Evolutionary conservation across 2,797 vertebrate species (phyloP).

Genomic region (Clangula hyemalis): DNA sequence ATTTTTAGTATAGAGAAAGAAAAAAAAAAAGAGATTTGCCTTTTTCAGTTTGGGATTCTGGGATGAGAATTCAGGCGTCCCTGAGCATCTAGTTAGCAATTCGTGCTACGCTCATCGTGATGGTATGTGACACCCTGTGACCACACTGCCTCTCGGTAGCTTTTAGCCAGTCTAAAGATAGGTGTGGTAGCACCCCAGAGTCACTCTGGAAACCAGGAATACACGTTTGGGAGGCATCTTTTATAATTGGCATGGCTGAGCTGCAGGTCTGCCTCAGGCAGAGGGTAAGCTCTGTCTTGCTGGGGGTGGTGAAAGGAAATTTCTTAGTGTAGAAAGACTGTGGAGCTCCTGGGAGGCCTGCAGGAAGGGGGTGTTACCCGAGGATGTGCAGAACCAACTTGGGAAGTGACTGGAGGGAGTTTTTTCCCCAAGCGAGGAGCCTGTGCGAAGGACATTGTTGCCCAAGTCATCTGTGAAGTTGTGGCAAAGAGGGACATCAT

Average conservation of each 20-base stretch:
- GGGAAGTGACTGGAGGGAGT: neutral
- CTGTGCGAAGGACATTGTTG: neutral
- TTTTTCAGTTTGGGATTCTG: neutral
- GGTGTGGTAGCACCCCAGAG: constrained; percentile 46
- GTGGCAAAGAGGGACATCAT: neutral
- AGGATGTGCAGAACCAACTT: neutral
- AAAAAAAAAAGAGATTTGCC: neutral
- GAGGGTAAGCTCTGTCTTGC: constrained; percentile 22
- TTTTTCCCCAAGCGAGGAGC: neutral
- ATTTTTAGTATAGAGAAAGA: neutral
- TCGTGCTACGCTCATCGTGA: neutral
- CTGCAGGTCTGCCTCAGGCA: constrained; percentile 56
- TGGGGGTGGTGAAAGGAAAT: constrained; percentile 51
- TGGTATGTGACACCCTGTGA: neutral
- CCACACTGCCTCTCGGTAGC: constrained; percentile 39
- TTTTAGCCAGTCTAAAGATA: constrained; percentile 30
- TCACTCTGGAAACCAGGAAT: constrained; percentile 64
- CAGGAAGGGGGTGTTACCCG: constrained; percentile 21
- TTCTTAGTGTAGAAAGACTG: constrained; percentile 6
- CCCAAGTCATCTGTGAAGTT: neutral
- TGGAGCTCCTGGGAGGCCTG: neutral
- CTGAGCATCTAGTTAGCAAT: neutral
- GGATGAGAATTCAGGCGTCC: neutral
- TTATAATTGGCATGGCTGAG: constrained; percentile 64
- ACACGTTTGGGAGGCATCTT: constrained; percentile 67